These are phyloP conservation scores for Aleadryas rufinucha DNA, from an alignment of 2,113 vertebrate species.

Conservation along the genomic window DNA sequence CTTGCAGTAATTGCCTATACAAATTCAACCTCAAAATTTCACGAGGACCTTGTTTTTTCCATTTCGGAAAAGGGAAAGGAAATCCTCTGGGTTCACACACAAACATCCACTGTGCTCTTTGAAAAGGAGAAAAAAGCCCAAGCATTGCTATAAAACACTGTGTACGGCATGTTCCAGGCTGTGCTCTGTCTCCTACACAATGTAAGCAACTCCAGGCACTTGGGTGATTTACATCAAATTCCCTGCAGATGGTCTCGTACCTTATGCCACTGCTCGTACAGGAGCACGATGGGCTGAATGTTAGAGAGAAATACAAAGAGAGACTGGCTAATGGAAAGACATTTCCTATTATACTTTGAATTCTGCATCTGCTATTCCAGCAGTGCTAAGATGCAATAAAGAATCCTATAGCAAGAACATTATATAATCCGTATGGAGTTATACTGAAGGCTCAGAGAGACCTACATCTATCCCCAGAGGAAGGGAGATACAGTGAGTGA, in stretches of 20 bases:
- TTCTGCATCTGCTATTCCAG: neutral
- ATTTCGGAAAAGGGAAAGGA: neutral
- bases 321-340: neutral
- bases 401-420: neutral
- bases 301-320: neutral
- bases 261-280: rapidly evolving
- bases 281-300: neutral
- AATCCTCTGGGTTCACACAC: neutral
- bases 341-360: neutral
- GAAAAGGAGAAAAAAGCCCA: neutral
- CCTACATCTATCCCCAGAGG: neutral
- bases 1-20: neutral
- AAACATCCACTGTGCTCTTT: neutral
- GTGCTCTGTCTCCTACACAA: neutral
- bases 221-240: neutral
- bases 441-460: neutral
- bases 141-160: neutral
- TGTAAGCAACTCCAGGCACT: neutral
- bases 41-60: neutral
- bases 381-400: neutral
- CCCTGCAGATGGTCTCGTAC: neutral
- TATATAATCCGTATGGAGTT: neutral
- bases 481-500: slow-evolving; percentile 11
- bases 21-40: neutral
- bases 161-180: neutral